phyloP scores from a whole-genome alignment of 2,888 invertebrate species.

The Lordiphosa fenestrarum region DNA sequence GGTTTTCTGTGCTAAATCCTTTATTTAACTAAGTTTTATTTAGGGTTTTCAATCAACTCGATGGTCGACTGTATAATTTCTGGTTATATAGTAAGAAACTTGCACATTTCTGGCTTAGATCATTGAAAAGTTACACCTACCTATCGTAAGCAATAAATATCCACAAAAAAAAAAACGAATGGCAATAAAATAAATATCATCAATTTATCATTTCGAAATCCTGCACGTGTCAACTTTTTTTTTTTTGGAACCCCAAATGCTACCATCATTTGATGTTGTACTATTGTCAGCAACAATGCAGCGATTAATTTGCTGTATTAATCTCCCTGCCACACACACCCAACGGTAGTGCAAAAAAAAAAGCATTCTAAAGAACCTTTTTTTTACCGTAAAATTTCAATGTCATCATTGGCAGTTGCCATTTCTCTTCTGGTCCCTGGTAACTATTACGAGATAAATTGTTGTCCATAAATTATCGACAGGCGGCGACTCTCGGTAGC shows the following conservation, averaged over 20 bases:
- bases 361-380: slow-evolving; percentile 37
- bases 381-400: slow-evolving; percentile 74
- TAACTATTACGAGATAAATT: slow-evolving; percentile 76
- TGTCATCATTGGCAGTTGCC: slow-evolving; percentile 61
- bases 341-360: slow-evolving; percentile 23
- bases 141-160: slow-evolving; percentile 56
- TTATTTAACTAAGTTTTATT: too few species aligned
- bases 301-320: slow-evolving; percentile 69
- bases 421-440: slow-evolving; percentile 9
- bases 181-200: slow-evolving; percentile 59
- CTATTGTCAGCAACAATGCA: slow-evolving; percentile 43
- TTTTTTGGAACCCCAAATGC: slow-evolving; percentile 30
- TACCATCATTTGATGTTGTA: slow-evolving; percentile 26
- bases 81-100: neutral
- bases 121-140: neutral
- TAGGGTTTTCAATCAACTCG: too few species aligned
- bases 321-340: slow-evolving; percentile 31
- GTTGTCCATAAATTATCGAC: slow-evolving; percentile 77
- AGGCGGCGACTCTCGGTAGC: slow-evolving; percentile 56
- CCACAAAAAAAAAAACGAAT: slow-evolving; percentile 24
- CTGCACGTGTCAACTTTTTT: slow-evolving; percentile 62
- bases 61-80: too few species aligned
- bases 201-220: slow-evolving; percentile 59
- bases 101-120: slow-evolving; percentile 1
- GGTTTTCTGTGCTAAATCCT: too few species aligned